A percentile compares a stretch with the other conserved stretches of the same genome.
Evolutionary conservation across 2,113 vertebrate species (phyloP).

Genomic region (Choloepus hoffmanni): DNA sequence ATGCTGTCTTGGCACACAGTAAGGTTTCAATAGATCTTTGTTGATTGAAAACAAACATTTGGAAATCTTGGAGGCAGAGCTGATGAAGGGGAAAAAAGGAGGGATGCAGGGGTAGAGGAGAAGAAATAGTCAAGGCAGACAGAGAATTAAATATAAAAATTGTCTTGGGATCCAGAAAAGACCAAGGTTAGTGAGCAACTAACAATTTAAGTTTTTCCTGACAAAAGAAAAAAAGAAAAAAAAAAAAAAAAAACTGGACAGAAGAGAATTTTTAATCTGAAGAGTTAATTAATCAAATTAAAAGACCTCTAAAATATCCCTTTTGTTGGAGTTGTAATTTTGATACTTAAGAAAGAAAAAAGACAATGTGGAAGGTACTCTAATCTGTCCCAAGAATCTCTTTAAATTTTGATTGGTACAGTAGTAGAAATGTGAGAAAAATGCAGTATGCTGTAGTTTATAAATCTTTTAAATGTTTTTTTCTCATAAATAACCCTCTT

Average conservation of each 20-base stretch:
- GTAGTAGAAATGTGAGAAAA: not conserved
- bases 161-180: constrained; percentile 31
- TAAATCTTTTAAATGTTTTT: not conserved
- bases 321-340: constrained; percentile 42
- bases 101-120: not conserved
- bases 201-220: constrained; percentile 27
- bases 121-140: constrained; percentile 14
- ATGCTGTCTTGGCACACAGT: not conserved
- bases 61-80: constrained; percentile 57
- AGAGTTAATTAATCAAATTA: constrained; percentile 68
- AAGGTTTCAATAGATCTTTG: constrained; percentile 34
- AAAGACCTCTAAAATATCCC: constrained; percentile 54
- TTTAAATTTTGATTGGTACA: constrained; percentile 48
- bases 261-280: constrained; percentile 61
- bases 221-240: not conserved
- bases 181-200: constrained; percentile 39
- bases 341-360: not conserved
- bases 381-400: not conserved
- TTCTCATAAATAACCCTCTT: not conserved
- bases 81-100: not conserved
- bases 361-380: not conserved
- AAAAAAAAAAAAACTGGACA: not conserved
- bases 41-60: constrained; percentile 60
- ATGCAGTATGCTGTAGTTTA: not conserved
- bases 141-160: constrained; percentile 60